Evolutionary conservation across 1,140 invertebrate genomes (phyloP).

Genomic region (Ditylenchus dipsaci): DNA sequence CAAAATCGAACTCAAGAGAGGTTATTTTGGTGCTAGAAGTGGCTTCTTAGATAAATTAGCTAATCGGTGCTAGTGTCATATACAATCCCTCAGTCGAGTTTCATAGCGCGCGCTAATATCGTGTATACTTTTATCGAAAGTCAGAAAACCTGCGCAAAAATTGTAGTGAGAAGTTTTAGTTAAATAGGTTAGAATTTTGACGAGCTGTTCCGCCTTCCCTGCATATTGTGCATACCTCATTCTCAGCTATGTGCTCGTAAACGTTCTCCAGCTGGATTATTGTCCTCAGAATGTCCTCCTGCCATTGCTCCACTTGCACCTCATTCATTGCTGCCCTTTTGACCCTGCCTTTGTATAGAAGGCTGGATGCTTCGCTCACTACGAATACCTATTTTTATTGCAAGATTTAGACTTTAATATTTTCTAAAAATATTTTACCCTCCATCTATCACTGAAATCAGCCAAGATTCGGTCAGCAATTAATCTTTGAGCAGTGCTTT

Average conservation of each 20-base stretch:
- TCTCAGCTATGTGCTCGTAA: constrained; percentile 36
- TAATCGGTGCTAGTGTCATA: too few relatives aligned
- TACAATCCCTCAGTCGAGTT: too few relatives aligned
- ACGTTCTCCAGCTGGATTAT: constrained; percentile 37
- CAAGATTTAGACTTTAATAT: background rate
- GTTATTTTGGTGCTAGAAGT: too few relatives aligned
- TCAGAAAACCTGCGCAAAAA: too few relatives aligned
- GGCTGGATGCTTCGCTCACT: constrained; percentile 29
- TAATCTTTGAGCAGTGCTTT: constrained; percentile 35
- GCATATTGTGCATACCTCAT: constrained; percentile 28
- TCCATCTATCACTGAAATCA: constrained; percentile 28
- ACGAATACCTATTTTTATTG: constrained; percentile 24
- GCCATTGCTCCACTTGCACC: constrained; percentile 34
- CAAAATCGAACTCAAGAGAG: too few relatives aligned
- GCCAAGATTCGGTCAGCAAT: constrained; percentile 19
- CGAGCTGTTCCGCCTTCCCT: too few relatives aligned
- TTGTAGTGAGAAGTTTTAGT: too few relatives aligned
- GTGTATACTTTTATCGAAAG: too few relatives aligned
- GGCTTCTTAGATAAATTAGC: too few relatives aligned
- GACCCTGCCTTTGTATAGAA: constrained; percentile 31
- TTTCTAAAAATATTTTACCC: constrained; percentile 11
- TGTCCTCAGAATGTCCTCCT: constrained; percentile 33
- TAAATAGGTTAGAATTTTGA: too few relatives aligned
- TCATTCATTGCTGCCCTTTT: constrained; percentile 21
- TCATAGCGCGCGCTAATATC: too few relatives aligned